Evolutionary conservation across 2,113 vertebrate genomes (phyloP).

Genomic region (Hydrolagus affinis): DNA sequence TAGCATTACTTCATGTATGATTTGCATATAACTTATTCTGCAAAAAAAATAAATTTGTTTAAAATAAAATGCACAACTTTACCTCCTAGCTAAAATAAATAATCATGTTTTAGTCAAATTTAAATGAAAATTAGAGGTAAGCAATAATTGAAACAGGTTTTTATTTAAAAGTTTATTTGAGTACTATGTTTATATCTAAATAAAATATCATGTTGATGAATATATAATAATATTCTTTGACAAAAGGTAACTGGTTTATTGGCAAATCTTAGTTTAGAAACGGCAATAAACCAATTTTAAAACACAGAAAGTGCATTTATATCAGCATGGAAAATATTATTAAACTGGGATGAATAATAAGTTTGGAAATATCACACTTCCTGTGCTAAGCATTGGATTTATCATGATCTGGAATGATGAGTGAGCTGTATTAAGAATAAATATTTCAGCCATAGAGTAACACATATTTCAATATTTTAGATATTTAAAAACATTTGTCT

Average conservation of each 20-base stretch:
- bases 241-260: not conserved
- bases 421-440: not conserved
- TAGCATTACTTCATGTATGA: constrained; percentile 74
- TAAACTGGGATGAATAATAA: not conserved
- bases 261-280: too few species aligned
- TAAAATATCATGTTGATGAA: not conserved
- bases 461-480: not conserved
- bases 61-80: constrained; percentile 57
- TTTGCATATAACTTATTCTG: constrained; percentile 72
- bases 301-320: not conserved
- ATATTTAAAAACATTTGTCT: not conserved
- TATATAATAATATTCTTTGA: not conserved
- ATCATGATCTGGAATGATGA: not conserved
- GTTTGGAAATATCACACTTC: not conserved
- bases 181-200: not conserved
- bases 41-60: constrained; percentile 47
- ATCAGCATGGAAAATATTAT: not conserved
- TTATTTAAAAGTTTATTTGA: not conserved
- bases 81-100: constrained; percentile 85
- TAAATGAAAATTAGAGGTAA: constrained; percentile 50
- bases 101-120: constrained; percentile 72
- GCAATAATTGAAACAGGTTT: not conserved
- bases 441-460: not conserved
- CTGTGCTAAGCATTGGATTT: not conserved
- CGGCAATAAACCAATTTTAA: not conserved